phyloP scores from a whole-genome alignment of 2,113 vertebrate species.

The Herpetotheres cachinnans region DNA sequence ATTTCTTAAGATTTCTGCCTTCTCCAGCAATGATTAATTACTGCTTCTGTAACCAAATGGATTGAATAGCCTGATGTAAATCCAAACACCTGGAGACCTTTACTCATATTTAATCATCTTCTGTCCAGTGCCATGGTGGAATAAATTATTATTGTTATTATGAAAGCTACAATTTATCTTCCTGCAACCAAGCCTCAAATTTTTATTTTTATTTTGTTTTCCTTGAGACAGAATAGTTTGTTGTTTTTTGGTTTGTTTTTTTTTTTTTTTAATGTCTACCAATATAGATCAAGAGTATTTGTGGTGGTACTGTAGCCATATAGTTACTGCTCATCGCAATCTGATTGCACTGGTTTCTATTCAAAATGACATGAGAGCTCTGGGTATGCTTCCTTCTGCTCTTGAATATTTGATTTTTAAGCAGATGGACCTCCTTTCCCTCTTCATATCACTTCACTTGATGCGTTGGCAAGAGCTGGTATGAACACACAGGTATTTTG shows the following conservation, averaged over 20 bases:
- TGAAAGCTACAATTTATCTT: background rate
- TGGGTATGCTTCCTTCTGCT: background rate
- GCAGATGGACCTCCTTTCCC: background rate
- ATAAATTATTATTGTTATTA: background rate
- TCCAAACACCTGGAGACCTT: background rate
- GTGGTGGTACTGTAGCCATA: background rate
- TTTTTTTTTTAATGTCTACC: background rate
- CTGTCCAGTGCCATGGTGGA: background rate
- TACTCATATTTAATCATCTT: background rate
- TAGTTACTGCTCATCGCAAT: background rate
- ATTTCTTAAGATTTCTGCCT: background rate
- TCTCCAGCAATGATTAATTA: background rate
- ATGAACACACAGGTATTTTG: slow-evolving; percentile 8
- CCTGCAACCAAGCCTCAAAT: background rate
- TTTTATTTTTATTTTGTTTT: background rate
- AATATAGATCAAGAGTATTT: background rate
- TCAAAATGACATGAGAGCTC: background rate
- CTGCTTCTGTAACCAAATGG: background rate
- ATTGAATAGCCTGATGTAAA: background rate
- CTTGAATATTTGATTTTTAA: background rate
- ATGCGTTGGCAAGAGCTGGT: background rate
- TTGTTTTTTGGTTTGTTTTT: background rate
- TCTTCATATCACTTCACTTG: background rate
- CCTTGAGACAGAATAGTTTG: background rate
- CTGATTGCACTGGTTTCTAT: background rate